Conservation (phyloP, 2,113 vertebrate species). For the Meleagris gallopavo region DNA sequence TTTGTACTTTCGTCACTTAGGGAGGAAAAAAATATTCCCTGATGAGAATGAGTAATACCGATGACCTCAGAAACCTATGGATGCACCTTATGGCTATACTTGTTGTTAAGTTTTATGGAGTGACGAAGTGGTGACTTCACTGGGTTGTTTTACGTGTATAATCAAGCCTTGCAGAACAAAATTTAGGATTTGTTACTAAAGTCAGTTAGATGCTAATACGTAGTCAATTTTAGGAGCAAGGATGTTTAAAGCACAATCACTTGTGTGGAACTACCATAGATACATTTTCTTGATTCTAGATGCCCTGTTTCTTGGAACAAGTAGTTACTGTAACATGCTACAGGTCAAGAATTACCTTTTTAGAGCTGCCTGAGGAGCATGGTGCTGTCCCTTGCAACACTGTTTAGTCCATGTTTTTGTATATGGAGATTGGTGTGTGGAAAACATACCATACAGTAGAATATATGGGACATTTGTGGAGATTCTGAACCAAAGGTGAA, state of each 20-base stretch:
- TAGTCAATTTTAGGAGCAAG: slow-evolving; percentile 8
- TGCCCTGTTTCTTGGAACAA: not conserved
- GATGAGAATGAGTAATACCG: not conserved
- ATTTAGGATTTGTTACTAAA: not conserved
- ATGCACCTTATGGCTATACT: slow-evolving; percentile 3
- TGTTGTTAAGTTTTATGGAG: slow-evolving; percentile 29
- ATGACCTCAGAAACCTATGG: slow-evolving; percentile 11
- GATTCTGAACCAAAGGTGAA: not conserved
- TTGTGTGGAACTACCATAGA: not conserved
- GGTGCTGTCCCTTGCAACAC: not conserved
- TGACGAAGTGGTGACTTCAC: slow-evolving; percentile 14
- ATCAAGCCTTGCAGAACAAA: slow-evolving; percentile 9
- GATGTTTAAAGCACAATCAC: not conserved
- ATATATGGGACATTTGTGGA: not conserved
- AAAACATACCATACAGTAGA: not conserved
- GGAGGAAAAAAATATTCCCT: not conserved
- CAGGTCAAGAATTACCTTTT: not conserved
- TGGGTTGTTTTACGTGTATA: not conserved
- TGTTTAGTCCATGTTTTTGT: not conserved
- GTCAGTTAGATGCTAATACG: not conserved
- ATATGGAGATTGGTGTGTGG: not conserved
- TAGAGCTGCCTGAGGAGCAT: not conserved
- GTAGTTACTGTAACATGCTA: not conserved
- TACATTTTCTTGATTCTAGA: not conserved
- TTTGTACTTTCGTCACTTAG: not conserved